phyloP scores from a whole-genome alignment of 2,113 vertebrate species.

The Cyrtonyx montezumae region DNA sequence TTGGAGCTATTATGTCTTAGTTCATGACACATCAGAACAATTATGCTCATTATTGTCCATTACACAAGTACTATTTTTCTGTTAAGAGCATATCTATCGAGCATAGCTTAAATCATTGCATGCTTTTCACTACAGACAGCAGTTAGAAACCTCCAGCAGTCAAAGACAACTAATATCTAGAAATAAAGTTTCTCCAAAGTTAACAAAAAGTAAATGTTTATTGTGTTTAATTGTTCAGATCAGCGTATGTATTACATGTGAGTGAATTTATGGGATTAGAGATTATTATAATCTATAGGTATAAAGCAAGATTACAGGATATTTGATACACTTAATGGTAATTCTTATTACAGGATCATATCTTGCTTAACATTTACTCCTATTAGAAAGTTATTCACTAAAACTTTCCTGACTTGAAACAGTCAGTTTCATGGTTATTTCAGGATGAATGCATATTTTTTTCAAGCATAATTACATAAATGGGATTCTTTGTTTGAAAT shows the following conservation, averaged over 20 bases:
- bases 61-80: neutral
- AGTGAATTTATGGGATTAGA: neutral
- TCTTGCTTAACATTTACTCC: neutral
- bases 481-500: neutral
- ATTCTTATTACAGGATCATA: neutral
- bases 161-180: neutral
- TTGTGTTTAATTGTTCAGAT: neutral
- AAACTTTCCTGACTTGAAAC: neutral
- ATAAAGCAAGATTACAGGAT: neutral
- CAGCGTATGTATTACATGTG: neutral
- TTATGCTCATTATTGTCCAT: constrained; percentile 43
- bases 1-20: constrained; percentile 29
- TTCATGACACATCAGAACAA: constrained; percentile 21
- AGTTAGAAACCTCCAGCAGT: neutral
- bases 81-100: neutral
- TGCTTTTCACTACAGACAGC: neutral
- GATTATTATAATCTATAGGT: neutral
- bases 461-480: neutral
- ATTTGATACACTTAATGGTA: neutral
- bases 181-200: neutral
- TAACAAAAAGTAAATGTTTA: neutral
- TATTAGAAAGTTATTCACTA: neutral
- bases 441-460: neutral
- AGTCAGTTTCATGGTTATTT: neutral
- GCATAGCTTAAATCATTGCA: neutral